Evolutionary conservation across 2,888 invertebrate species (phyloP), one percentile per base, ranked within the genome.

Genomic region (Drosophila ustulata): DNA sequence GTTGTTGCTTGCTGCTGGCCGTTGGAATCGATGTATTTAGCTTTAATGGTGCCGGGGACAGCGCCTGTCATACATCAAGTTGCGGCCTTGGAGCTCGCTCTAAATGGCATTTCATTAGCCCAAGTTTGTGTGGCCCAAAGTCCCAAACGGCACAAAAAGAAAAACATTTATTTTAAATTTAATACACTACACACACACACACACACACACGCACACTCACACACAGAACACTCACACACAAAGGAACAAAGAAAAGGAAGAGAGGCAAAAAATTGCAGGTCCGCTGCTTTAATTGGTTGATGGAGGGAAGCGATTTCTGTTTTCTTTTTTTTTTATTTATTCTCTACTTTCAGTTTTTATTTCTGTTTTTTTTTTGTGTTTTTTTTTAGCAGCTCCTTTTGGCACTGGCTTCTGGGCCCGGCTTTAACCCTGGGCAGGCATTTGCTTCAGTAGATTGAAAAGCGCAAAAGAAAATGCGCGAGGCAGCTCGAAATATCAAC

Each of bases 81-180:
- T 59, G 72, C 45, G 63, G 59, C 59, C 63, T 64, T 64, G 64
- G 49, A 41, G 47, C 25, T 52, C 62, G 56, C 43, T 57, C 69
- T 71, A 83, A 83, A 83, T 78, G 67, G 71, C 79, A 72, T 81
- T 83, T 83, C 82, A 83, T 83, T 83, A 86, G 82, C 77, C 56
- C 46, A 46, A 63, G 66, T 50, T 41, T 55, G 41, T 52, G 37
- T 37, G 70, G 47, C 55, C 45, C 39, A 37, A 23, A 25, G 56
- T 55, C 39, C 69, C 69, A 51, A 61, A 47, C 47, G 51, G 73
- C 34, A 61, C 49, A 50, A 71, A 78, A 73, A 69, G 78, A 64
- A 79, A 79, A 79, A 78, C 83, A 83, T 83, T 83, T 83, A 82
- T 82, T 83, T 82, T 80, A 84, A 87, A 78, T 84, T 84, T 80